phyloP scores from a whole-genome alignment of 92 coral and sea anemone genomes.

The Micromussa lordhowensis region DNA sequence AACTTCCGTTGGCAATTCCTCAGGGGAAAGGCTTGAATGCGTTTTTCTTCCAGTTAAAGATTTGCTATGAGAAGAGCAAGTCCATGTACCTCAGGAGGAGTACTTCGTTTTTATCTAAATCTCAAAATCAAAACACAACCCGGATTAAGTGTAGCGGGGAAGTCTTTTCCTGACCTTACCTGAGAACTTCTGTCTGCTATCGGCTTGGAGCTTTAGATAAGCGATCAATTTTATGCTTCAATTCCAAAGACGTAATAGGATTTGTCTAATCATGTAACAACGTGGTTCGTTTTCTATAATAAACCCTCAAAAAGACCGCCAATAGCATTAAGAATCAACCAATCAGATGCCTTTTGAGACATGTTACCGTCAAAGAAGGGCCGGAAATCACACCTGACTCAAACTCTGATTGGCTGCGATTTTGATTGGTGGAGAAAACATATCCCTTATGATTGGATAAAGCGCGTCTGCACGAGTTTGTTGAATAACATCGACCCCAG shows the following conservation, averaged over 20 bases:
- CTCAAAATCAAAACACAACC: background rate
- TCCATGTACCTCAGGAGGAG: background rate
- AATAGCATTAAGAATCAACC: background rate
- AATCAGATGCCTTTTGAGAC: constrained; percentile 1
- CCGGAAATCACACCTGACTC: background rate
- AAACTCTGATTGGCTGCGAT: background rate
- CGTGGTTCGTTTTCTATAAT: background rate
- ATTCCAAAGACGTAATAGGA: background rate
- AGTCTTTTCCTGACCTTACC: background rate
- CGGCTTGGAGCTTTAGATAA: background rate
- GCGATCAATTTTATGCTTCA: background rate
- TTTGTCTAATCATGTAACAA: constrained; percentile 12
- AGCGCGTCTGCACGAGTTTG: background rate
- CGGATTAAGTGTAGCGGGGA: background rate
- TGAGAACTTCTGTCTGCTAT: background rate
- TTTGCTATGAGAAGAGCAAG: background rate
- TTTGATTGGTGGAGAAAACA: background rate
- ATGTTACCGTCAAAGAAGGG: background rate
- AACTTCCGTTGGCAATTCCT: background rate
- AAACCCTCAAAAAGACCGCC: background rate
- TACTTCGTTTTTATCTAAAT: background rate
- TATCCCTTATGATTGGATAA: background rate
- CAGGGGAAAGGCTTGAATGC: background rate
- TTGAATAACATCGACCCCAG: background rate
- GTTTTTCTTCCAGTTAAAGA: background rate